These are phyloP conservation scores for Chelonus insularis DNA, from an alignment of 1,140 invertebrate genomes.

Conservation along the genomic window DNA sequence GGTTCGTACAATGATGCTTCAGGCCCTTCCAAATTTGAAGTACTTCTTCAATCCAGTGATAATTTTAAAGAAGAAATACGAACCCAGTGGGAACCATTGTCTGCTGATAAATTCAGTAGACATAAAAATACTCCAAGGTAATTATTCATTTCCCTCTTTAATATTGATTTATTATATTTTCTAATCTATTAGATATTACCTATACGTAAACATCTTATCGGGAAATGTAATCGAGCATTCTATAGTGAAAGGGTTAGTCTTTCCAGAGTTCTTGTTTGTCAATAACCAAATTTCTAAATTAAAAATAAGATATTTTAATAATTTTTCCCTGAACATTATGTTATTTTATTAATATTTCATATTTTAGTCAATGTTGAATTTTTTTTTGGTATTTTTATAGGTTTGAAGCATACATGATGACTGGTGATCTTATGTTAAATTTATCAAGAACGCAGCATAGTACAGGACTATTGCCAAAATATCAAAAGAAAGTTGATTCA, in stretches of 20 bases:
- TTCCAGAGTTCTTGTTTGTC: no score
- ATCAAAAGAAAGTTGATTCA: conserved; percentile 69
- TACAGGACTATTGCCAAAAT: conserved; percentile 64
- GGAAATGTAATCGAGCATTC: no score
- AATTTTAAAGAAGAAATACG: conserved; percentile 60
- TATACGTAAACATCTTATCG: no score
- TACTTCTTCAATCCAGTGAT: conserved; percentile 57
- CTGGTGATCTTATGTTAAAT: conserved; percentile 92
- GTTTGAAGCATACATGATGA: conserved; percentile 96
- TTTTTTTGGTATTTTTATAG: no score
- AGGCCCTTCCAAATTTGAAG: conserved; percentile 57
- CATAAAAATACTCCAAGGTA: conserved; percentile 58
- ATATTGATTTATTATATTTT: no score
- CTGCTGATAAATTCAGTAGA: conserved; percentile 52
- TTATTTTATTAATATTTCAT: no score
- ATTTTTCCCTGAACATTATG: no score
- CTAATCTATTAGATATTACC: no score
- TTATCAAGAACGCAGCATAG: conserved; percentile 76
- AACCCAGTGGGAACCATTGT: conserved; percentile 62
- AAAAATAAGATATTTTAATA: no score
- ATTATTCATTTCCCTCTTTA: background rate
- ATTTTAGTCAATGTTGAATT: no score
- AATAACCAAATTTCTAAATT: no score
- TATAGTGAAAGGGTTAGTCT: no score
- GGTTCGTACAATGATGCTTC: conserved; percentile 58